phyloP scores from a whole-genome alignment of 1,140 invertebrate genomes.

The Cylas formicarius region DNA sequence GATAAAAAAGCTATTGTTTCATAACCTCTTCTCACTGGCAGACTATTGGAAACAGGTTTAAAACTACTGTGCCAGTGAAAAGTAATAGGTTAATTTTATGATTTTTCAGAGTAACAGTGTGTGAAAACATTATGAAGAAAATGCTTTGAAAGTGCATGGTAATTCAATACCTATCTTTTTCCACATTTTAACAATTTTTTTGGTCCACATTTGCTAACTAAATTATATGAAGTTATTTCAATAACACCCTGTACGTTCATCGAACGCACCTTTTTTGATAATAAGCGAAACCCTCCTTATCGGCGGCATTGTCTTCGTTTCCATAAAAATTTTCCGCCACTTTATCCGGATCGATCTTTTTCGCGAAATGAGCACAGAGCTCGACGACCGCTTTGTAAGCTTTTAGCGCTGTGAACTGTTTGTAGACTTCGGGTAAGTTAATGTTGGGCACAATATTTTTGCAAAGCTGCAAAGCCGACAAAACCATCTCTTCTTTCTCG shows the following conservation, averaged over 20 bases:
- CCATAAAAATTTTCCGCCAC: constrained; percentile 84
- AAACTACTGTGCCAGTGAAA: no score
- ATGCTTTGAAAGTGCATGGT: no score
- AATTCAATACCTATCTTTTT: no score
- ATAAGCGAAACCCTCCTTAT: constrained; percentile 65
- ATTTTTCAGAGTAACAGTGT: no score
- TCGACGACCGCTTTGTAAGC: constrained; percentile 87
- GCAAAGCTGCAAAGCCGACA: constrained; percentile 76
- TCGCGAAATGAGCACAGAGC: constrained; percentile 74
- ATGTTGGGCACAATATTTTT: constrained; percentile 76
- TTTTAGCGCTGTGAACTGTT: constrained; percentile 65
- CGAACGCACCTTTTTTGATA: constrained; percentile 62
- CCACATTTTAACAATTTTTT: no score
- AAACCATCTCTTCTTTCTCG: constrained; percentile 66
- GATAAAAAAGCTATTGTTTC: no score
- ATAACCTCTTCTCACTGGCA: no score
- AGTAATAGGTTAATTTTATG: no score
- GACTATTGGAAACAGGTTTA: no score
- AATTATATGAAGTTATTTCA: background rate
- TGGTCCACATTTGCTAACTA: background rate
- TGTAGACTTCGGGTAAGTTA: constrained; percentile 70
- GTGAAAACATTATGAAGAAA: no score
- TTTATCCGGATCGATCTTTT: constrained; percentile 80
- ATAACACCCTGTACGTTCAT: no score
- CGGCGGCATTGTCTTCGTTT: constrained; percentile 61